phyloP scores from a whole-genome alignment of 2,797 vertebrate genomes.

The Buceros bicornis region DNA sequence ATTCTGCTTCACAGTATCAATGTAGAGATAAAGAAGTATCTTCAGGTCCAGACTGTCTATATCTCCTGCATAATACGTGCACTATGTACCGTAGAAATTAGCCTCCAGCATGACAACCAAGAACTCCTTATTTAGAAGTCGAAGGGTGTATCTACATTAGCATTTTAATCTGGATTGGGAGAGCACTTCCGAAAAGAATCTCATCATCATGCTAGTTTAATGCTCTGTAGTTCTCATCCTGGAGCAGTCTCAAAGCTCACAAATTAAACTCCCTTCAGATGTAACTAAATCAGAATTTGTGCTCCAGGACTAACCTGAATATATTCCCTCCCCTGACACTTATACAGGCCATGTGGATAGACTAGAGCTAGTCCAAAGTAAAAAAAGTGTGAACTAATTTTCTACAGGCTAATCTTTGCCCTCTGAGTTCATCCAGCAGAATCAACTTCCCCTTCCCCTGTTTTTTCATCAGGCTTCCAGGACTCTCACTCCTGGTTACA shows the following conservation, averaged over 20 bases:
- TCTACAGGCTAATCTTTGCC: neutral
- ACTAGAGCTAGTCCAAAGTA: neutral
- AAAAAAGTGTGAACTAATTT: neutral
- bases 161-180: neutral
- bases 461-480: neutral
- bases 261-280: neutral
- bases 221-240: neutral
- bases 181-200: neutral
- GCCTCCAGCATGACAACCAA: neutral
- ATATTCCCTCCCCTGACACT: rapidly evolving
- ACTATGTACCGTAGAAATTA: neutral
- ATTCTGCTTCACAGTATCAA: neutral
- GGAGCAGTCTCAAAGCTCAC: neutral
- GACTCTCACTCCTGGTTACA: neutral
- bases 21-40: neutral
- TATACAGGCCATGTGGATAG: neutral
- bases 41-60: neutral
- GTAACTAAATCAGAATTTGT: neutral
- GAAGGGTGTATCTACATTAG: neutral
- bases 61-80: neutral
- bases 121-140: neutral
- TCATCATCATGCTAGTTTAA: neutral
- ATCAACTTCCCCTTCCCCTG: neutral
- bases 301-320: neutral
- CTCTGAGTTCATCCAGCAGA: neutral